phyloP scores from a whole-genome alignment of 2,888 invertebrate species.

The Oxystoma pomonae region DNA sequence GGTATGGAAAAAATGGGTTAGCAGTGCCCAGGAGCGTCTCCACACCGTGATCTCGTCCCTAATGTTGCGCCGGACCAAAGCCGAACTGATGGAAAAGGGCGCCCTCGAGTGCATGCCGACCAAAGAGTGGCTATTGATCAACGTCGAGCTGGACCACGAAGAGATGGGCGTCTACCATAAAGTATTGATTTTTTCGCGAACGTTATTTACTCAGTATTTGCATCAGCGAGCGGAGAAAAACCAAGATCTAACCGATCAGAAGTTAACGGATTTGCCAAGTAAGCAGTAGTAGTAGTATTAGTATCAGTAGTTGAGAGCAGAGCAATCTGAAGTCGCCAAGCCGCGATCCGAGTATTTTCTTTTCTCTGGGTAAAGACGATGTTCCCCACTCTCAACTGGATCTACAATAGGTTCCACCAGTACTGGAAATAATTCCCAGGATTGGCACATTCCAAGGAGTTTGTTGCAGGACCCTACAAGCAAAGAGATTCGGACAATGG shows the following conservation, averaged over 20 bases:
- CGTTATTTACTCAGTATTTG: slow-evolving; percentile 72
- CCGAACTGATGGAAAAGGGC: slow-evolving; percentile 65
- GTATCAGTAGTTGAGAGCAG: too few relatives aligned
- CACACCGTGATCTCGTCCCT: slow-evolving; percentile 79
- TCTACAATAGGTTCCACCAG: too few relatives aligned
- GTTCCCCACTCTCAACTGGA: too few relatives aligned
- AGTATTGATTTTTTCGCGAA: slow-evolving; percentile 66
- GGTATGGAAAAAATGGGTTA: slow-evolving; percentile 92
- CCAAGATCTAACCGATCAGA: slow-evolving; percentile 34
- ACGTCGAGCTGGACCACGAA: slow-evolving; percentile 62
- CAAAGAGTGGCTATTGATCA: slow-evolving; percentile 53
- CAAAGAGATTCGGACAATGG: too few relatives aligned
- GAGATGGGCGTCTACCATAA: slow-evolving; percentile 78
- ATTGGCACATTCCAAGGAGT: too few relatives aligned
- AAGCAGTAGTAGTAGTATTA: too few relatives aligned
- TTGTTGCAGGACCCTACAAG: too few relatives aligned
- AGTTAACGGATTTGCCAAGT: slow-evolving; percentile 10
- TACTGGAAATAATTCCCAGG: too few relatives aligned
- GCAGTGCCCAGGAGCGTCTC: slow-evolving; percentile 78
- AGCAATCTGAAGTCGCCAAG: too few relatives aligned
- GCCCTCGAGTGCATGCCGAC: slow-evolving; percentile 60
- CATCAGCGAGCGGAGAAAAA: slow-evolving; percentile 70
- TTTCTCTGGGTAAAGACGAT: too few relatives aligned
- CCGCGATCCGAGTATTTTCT: too few relatives aligned
- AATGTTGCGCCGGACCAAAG: slow-evolving; percentile 85